A percentile compares a stretch with the other conserved stretches of the same genome.
Evolutionary conservation across 2,113 vertebrate species (phyloP).

Genomic region (Hyaena hyaena): DNA sequence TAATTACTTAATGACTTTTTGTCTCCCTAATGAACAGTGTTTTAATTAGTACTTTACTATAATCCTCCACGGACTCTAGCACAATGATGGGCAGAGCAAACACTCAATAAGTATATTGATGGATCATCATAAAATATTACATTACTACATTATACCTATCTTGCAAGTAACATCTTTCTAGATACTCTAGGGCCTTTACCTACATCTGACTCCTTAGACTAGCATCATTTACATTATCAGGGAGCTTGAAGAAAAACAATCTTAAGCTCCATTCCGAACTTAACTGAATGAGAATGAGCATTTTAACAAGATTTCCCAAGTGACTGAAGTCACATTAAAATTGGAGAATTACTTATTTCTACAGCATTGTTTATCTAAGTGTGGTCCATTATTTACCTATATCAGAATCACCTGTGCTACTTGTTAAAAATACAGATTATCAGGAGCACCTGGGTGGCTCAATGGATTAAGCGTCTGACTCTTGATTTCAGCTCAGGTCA

Average conservation of each 20-base stretch:
- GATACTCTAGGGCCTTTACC: background rate
- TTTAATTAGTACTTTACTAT: slow-evolving; percentile 37
- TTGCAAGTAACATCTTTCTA: background rate
- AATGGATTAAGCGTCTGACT: too few relatives aligned
- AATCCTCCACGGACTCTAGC: background rate
- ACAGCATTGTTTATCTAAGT: background rate
- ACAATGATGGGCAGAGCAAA: background rate
- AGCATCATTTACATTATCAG: background rate
- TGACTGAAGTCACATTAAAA: background rate
- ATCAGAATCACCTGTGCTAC: background rate
- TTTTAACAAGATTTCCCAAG: background rate
- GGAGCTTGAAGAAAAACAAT: background rate
- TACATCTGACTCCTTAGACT: background rate
- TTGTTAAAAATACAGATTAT: background rate
- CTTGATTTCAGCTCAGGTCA: too few relatives aligned
- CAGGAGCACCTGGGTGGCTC: background rate
- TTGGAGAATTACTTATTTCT: background rate
- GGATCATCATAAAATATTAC: background rate
- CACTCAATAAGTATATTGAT: background rate
- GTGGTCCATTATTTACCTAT: background rate
- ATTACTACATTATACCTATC: background rate
- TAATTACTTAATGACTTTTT: background rate
- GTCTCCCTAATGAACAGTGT: background rate
- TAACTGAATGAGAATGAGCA: background rate
- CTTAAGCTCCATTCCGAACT: background rate